Evolutionary conservation across 2,888 invertebrate genomes (phyloP).

Genomic region (Clostera curtula): DNA sequence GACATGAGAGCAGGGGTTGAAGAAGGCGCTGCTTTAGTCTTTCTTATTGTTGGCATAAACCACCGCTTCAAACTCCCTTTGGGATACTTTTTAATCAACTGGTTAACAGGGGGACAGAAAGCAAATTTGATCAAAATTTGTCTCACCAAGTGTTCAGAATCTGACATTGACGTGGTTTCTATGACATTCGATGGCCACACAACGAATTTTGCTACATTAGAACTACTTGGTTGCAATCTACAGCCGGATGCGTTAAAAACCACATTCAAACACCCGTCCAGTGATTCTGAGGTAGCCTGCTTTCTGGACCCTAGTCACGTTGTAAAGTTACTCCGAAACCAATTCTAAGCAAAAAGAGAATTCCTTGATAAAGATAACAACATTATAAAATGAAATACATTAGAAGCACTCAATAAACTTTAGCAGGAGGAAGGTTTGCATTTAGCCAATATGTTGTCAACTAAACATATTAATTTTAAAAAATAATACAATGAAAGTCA

Average conservation of each 20-base stretch:
- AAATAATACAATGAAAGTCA: too few species aligned
- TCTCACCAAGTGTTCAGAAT: constrained; percentile 8
- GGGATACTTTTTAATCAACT: constrained; percentile 12
- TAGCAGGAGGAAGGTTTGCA: too few species aligned
- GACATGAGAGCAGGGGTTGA: constrained; percentile 9
- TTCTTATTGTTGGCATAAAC: constrained; percentile 11
- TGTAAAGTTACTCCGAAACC: constrained; percentile 9
- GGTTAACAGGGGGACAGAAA: constrained; percentile 8
- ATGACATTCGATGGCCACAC: constrained; percentile 4
- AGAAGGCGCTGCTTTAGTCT: constrained; percentile 8
- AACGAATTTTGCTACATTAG: constrained; percentile 4
- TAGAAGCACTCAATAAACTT: too few species aligned
- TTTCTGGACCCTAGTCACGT: constrained; percentile 12
- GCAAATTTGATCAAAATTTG: constrained; percentile 8
- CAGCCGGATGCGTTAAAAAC: constrained; percentile 3
- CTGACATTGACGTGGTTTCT: constrained; percentile 5
- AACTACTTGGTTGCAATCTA: constrained; percentile 7
- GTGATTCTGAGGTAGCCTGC: constrained; percentile 4
- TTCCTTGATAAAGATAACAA: constrained; percentile 5
- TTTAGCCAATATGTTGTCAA: too few species aligned
- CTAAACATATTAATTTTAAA: too few species aligned
- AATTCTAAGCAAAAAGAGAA: constrained; percentile 6
- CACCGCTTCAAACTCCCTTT: constrained; percentile 11
- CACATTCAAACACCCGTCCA: constrained; percentile 5
- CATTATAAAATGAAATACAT: too few species aligned